Conservation (phyloP, 2,113 vertebrate genomes). For the Passer domesticus region DNA sequence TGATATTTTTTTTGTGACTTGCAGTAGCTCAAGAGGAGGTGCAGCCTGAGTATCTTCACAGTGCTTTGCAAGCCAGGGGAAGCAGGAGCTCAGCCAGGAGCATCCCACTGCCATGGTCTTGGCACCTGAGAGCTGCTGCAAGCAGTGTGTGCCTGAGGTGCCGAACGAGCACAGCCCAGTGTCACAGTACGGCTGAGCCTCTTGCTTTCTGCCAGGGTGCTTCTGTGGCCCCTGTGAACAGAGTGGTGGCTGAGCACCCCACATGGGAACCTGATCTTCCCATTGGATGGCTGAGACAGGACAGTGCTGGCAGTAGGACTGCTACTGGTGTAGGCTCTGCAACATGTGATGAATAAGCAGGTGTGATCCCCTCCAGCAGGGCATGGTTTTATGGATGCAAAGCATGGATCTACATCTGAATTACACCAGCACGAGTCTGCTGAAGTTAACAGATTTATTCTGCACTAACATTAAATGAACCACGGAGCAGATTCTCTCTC, state of each 20-base stretch:
- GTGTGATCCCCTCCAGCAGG: not conserved
- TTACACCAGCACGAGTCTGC: not conserved
- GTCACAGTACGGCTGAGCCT: not conserved
- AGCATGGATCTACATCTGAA: not conserved
- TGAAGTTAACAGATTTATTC: conserved; percentile 3
- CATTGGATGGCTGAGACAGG: not conserved
- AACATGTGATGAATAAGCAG: accelerated
- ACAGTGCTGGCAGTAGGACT: not conserved
- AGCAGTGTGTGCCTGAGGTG: not conserved
- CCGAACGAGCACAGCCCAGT: accelerated
- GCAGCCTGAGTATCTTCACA: not conserved
- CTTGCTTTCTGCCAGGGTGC: accelerated
- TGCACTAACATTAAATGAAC: not conserved
- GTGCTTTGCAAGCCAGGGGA: not conserved
- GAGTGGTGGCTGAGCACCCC: not conserved
- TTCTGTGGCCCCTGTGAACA: not conserved
- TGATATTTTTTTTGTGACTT: not conserved
- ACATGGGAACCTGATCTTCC: not conserved
- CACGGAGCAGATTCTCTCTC: not conserved
- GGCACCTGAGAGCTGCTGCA: not conserved
- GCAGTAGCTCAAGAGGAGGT: not conserved
- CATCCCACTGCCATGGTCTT: not conserved
- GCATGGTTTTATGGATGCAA: not conserved
- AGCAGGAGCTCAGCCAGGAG: not conserved
- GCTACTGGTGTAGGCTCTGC: not conserved